These are phyloP conservation scores for Calosoma granatense DNA, from an alignment of 1,140 invertebrate genomes.

Conservation along the genomic window DNA sequence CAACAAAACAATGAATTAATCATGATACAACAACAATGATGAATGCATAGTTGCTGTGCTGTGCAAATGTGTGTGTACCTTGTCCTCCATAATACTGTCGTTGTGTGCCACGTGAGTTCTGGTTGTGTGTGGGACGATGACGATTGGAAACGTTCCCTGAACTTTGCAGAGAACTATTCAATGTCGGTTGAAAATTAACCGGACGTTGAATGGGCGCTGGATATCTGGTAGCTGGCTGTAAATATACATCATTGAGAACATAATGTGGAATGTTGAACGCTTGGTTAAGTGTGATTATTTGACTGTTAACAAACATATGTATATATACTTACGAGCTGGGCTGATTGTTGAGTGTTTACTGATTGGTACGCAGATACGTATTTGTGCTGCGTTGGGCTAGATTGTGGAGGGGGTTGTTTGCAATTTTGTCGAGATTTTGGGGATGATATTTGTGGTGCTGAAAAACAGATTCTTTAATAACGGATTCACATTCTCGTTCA, in stretches of 20 bases:
- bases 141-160: slow-evolving; percentile 22
- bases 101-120: slow-evolving; percentile 24
- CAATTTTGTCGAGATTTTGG: slow-evolving; percentile 31
- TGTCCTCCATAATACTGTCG: slow-evolving; percentile 30
- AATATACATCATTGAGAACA: not conserved
- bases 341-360: slow-evolving; percentile 25
- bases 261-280: slow-evolving; percentile 12
- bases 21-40: not conserved
- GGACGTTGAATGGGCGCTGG: slow-evolving; percentile 31
- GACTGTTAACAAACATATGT: not conserved
- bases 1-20: slow-evolving; percentile 14
- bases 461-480: slow-evolving; percentile 15
- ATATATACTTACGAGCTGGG: slow-evolving; percentile 22
- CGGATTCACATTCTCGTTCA: too few relatives aligned
- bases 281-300: not conserved
- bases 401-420: slow-evolving; percentile 31
- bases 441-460: slow-evolving; percentile 31
- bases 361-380: slow-evolving; percentile 27
- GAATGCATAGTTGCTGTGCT: not conserved
- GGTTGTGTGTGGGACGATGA: slow-evolving; percentile 25
- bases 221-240: slow-evolving; percentile 20
- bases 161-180: slow-evolving; percentile 23
- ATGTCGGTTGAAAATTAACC: slow-evolving; percentile 25
- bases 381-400: slow-evolving; percentile 31
- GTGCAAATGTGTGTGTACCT: slow-evolving; percentile 22